A percentile compares a stretch with the other conserved stretches of the same genome.
Conservation (phyloP, 2,113 vertebrate genomes). For the Chloebia gouldiae region DNA sequence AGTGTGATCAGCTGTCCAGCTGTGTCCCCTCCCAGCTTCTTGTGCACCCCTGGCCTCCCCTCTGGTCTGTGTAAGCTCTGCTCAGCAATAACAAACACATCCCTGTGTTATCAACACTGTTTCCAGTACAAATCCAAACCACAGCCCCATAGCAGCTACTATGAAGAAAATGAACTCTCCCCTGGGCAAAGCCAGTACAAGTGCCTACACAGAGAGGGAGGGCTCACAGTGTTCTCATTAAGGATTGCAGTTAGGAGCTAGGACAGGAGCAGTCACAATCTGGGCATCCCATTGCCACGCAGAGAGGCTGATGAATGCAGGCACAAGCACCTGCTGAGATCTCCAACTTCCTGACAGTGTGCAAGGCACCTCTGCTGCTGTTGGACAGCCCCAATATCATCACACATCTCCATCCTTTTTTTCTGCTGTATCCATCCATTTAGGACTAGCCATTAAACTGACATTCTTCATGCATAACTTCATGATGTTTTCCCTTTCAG, state of each 20-base stretch:
- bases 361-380: fast-evolving
- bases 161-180: not conserved
- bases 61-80: not conserved
- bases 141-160: not conserved
- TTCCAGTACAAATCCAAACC: not conserved
- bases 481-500: not conserved
- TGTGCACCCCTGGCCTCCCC: not conserved
- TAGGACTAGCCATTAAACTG: not conserved
- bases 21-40: not conserved
- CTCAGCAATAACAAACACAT: not conserved
- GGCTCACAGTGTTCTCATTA: not conserved
- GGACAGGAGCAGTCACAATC: not conserved
- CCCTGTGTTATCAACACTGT: not conserved
- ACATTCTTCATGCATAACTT: not conserved
- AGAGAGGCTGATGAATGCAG: not conserved
- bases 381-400: not conserved
- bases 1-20: not conserved
- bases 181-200: not conserved
- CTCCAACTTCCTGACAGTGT: not conserved
- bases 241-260: not conserved
- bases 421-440: not conserved
- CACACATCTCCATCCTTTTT: not conserved
- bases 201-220: too few species aligned
- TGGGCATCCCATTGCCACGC: fast-evolving
- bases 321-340: not conserved